These are phyloP conservation scores for Stenichneumon culpator DNA, from an alignment of 2,888 invertebrate species.

Conservation along the genomic window DNA sequence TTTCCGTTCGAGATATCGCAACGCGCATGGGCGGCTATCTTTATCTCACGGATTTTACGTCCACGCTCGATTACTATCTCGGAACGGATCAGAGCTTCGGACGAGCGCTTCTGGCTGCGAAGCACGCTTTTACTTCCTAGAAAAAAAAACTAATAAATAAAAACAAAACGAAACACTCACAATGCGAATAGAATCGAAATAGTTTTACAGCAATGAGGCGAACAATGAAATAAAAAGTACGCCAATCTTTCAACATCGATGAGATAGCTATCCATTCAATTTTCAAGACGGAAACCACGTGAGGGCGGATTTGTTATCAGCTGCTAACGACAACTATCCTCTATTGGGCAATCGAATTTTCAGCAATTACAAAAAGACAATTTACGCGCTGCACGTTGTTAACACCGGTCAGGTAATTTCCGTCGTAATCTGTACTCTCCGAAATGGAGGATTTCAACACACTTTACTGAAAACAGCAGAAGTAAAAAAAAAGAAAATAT, in stretches of 20 bases:
- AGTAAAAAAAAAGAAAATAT: background rate
- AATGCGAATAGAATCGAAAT: background rate
- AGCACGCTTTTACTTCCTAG: background rate
- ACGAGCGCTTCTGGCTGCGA: background rate
- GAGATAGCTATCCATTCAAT: background rate
- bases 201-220: background rate
- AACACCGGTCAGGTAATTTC: no score
- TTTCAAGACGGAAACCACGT: background rate
- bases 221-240: background rate
- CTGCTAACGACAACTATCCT: background rate
- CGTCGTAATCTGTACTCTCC: background rate
- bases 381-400: background rate
- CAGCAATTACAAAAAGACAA: background rate
- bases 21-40: background rate
- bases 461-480: background rate
- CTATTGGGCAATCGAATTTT: background rate
- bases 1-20: constrained; percentile 21
- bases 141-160: background rate
- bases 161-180: background rate
- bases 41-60: constrained; percentile 33
- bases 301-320: background rate
- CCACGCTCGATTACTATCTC: constrained; percentile 18
- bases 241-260: background rate
- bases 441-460: background rate
- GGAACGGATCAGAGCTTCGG: constrained; percentile 9